These are phyloP conservation scores for Subacronicta megacephala DNA, from an alignment of 2,888 invertebrate genomes.

Conservation along the genomic window DNA sequence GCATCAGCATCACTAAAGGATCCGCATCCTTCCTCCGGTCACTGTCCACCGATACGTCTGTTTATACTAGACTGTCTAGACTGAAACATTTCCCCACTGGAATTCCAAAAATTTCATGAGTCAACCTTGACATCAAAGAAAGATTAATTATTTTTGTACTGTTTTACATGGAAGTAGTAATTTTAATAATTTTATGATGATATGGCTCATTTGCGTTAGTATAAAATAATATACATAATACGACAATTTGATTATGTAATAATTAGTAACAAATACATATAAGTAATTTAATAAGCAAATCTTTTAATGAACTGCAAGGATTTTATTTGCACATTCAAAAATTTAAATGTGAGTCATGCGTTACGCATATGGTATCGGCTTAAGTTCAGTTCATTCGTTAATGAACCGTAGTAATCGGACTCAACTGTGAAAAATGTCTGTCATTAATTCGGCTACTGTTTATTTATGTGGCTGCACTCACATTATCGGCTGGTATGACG, in stretches of 20 bases:
- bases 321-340: constrained; percentile 24
- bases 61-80: constrained; percentile 46
- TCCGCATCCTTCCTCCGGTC: constrained; percentile 46
- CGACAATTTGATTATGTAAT: constrained; percentile 18
- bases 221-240: constrained; percentile 31
- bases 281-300: constrained; percentile 29
- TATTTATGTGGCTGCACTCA: constrained; percentile 70
- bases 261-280: constrained; percentile 29
- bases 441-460: constrained; percentile 70
- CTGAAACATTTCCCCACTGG: constrained; percentile 15
- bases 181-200: constrained; percentile 17
- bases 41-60: constrained; percentile 46
- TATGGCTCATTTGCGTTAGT: constrained; percentile 24
- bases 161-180: constrained; percentile 8
- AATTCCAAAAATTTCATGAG: constrained; percentile 35
- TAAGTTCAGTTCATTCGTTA: constrained; percentile 58
- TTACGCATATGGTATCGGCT: constrained; percentile 41
- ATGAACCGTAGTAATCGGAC: constrained; percentile 68
- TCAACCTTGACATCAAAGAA: constrained; percentile 16
- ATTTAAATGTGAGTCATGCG: constrained; percentile 44
- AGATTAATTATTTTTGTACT: constrained; percentile 5
- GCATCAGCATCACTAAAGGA: constrained; percentile 67
- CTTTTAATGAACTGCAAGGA: constrained; percentile 34
- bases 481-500: constrained; percentile 74
- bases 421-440: constrained; percentile 68